A percentile compares a stretch with the other conserved stretches of the same genome.
phyloP scores from a whole-genome alignment of 1,140 invertebrate species.

The Himalopsyche phryganea region DNA sequence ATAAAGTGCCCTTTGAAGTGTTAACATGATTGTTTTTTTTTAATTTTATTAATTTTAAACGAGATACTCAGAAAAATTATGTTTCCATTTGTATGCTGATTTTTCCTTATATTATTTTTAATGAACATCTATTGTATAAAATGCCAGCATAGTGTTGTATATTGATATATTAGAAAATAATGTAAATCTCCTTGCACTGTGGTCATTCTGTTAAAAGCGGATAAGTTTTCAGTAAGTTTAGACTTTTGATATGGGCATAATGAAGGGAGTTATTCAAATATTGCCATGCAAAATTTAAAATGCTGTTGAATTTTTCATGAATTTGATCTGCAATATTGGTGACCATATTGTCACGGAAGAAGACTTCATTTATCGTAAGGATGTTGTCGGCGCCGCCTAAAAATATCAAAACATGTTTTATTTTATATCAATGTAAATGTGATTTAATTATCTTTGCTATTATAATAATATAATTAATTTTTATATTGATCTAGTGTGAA shows the following conservation, averaged over 20 bases:
- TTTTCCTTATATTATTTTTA: background rate
- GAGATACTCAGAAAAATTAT: background rate
- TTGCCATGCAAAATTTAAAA: background rate
- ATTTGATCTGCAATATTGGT: background rate
- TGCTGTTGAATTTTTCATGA: background rate
- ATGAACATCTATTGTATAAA: background rate
- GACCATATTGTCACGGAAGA: background rate
- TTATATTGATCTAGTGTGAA: conserved; percentile 7
- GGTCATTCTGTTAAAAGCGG: background rate
- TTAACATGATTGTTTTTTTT: background rate
- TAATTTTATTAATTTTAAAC: background rate
- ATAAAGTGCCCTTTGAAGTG: background rate
- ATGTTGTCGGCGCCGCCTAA: background rate
- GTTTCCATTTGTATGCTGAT: background rate
- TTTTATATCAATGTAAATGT: conserved; percentile 10
- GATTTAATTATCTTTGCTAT: conserved; percentile 18
- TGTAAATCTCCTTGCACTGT: background rate
- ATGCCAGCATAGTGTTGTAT: background rate
- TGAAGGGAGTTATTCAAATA: background rate
- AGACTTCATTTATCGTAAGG: background rate
- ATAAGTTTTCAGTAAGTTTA: too few species aligned
- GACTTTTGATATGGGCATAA: background rate
- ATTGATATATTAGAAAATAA: background rate
- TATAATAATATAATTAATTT: conserved; percentile 18
- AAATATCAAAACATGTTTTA: background rate